Evolutionary conservation across 2,888 invertebrate species (phyloP).

Genomic region (Pristionchus arcanus): DNA sequence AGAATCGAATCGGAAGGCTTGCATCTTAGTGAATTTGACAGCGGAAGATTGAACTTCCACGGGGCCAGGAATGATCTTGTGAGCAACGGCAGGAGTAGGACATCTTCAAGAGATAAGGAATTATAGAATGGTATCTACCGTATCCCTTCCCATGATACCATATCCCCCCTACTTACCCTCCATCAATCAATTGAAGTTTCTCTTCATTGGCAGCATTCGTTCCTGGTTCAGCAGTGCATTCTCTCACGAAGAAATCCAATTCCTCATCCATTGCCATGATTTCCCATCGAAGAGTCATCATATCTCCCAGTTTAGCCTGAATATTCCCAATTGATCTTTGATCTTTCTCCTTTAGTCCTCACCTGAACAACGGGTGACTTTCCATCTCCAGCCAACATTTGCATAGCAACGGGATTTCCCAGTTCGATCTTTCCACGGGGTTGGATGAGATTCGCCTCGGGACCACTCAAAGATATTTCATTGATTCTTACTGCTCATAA

Average conservation of each 20-base stretch:
- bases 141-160: neutral
- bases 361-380: slow-evolving; percentile 65
- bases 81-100: slow-evolving; percentile 78
- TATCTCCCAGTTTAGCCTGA: slow-evolving; percentile 79
- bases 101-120: slow-evolving; percentile 62
- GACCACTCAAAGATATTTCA: slow-evolving; percentile 69
- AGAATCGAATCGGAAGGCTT: slow-evolving; percentile 79
- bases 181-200: slow-evolving; percentile 76
- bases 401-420: slow-evolving; percentile 79
- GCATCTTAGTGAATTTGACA: slow-evolving; percentile 68
- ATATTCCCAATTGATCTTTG: slow-evolving; percentile 9
- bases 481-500: neutral
- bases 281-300: slow-evolving; percentile 79
- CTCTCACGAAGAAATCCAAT: slow-evolving; percentile 79
- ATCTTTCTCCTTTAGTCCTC: neutral
- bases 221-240: slow-evolving; percentile 78
- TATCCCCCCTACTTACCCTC: slow-evolving; percentile 62
- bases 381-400: slow-evolving; percentile 72
- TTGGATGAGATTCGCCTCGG: slow-evolving; percentile 77
- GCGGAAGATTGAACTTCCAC: slow-evolving; percentile 69
- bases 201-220: slow-evolving; percentile 67
- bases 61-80: slow-evolving; percentile 78
- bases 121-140: neutral
- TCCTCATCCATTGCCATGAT: slow-evolving; percentile 79
- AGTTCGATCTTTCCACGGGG: slow-evolving; percentile 79